Conservation (phyloP, 1,140 invertebrate genomes). For the Drosophila subpulchrella region DNA sequence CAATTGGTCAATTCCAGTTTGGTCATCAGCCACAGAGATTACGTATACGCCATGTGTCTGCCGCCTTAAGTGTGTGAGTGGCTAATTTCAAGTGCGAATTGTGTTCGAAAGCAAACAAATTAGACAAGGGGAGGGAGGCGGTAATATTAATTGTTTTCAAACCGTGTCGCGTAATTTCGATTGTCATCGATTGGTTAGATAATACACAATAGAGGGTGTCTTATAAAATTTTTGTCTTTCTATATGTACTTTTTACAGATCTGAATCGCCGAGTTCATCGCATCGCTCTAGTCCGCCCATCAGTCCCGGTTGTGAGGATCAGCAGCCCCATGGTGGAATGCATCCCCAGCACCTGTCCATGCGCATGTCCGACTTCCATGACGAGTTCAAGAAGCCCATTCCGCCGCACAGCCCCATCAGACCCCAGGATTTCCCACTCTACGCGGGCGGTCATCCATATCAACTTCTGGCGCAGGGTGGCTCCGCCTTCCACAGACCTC, state of each 20-base stretch:
- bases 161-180: constrained; percentile 53
- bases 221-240: not conserved
- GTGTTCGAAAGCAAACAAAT: constrained; percentile 71
- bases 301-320: constrained; percentile 84
- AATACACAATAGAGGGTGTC: constrained; percentile 57
- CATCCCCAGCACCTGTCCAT: constrained; percentile 68
- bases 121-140: constrained; percentile 38
- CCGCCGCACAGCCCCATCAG: constrained; percentile 79
- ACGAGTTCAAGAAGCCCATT: constrained; percentile 83
- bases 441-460: constrained; percentile 83
- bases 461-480: constrained; percentile 78
- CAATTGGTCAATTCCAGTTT: constrained; percentile 58
- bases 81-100: constrained; percentile 53
- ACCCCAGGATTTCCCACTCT: constrained; percentile 83
- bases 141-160: constrained; percentile 69
- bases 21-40: constrained; percentile 56
- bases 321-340: constrained; percentile 50
- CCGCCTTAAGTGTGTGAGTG: constrained; percentile 17
- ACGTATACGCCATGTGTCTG: constrained; percentile 65
- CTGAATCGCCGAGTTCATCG: constrained; percentile 83
- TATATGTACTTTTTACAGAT: constrained; percentile 47
- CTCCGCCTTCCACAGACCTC: constrained; percentile 79
- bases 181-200: constrained; percentile 43
- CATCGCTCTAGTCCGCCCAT: constrained; percentile 84
- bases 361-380: constrained; percentile 75